Percentiles rank a stretch among this genome's conserved stretches.
These are phyloP conservation scores for Festucalex cinctus DNA, from an alignment of 2,113 vertebrate genomes.

Conservation along the genomic window DNA sequence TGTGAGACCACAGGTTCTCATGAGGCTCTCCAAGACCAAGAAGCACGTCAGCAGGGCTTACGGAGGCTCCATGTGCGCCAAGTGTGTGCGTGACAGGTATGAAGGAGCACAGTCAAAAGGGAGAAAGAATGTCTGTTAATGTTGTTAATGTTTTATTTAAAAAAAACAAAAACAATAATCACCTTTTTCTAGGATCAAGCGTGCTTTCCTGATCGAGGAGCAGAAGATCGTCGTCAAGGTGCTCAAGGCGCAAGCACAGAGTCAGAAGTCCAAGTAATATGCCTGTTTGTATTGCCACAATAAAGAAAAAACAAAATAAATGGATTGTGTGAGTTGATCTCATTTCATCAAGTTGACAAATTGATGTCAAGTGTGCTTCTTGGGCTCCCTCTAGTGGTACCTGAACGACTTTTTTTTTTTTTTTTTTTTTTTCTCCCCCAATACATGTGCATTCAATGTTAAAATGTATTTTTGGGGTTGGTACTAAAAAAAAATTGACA, in stretches of 20 bases:
- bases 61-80: constrained; percentile 98
- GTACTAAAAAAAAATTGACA: no score
- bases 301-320: constrained; percentile 75
- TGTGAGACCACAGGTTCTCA: constrained; percentile 94
- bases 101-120: no score
- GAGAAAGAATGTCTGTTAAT: background rate
- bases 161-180: no score
- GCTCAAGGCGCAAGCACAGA: constrained; percentile 98
- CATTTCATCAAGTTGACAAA: background rate
- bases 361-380: background rate
- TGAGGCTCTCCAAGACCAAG: constrained; percentile 97
- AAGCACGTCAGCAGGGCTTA: constrained; percentile 97
- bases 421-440: no score
- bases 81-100: constrained; percentile 98
- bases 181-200: constrained; percentile 83
- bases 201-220: constrained; percentile 98
- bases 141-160: no score
- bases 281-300: constrained; percentile 75
- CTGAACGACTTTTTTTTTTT: no score
- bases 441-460: no score
- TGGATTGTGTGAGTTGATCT: background rate
- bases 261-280: constrained; percentile 94
- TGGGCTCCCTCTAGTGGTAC: background rate
- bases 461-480: no score
- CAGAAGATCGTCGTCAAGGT: constrained; percentile 99